A percentile compares a stretch with the other conserved stretches of the same genome.
Conservation (phyloP, 2,888 invertebrate species). For the Taenaris catops region DNA sequence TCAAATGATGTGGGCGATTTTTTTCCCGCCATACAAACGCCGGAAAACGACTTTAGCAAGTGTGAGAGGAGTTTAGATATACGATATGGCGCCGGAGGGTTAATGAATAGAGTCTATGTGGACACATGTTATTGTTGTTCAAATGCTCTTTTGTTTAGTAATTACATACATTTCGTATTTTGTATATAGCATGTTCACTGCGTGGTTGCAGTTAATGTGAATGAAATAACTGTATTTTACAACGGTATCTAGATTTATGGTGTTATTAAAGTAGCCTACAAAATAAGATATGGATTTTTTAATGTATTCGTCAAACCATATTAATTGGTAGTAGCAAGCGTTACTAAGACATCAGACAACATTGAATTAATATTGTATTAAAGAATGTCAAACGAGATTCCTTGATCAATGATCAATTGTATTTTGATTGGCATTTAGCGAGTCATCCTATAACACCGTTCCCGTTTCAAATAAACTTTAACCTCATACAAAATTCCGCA, state of each 20-base stretch:
- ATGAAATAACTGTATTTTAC: constrained; percentile 6
- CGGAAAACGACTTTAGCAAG: neutral
- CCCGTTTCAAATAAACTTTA: constrained; percentile 11
- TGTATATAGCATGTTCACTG: constrained; percentile 4
- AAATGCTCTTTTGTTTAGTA: constrained; percentile 54
- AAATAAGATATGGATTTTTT: too few species aligned
- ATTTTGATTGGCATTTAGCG: too few species aligned
- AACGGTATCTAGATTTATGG: constrained; percentile 1
- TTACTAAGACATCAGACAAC: too few species aligned
- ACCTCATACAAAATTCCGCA: constrained; percentile 12
- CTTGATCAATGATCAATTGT: too few species aligned
- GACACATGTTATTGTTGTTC: constrained; percentile 61
- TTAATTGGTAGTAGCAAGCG: too few species aligned
- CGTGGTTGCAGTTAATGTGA: constrained; percentile 3
- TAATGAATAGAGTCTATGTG: constrained; percentile 69
- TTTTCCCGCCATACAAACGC: neutral
- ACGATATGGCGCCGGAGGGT: constrained; percentile 54
- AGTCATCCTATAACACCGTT: too few species aligned
- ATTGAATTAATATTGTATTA: too few species aligned
- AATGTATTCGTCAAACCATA: too few species aligned
- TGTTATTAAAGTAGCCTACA: too few species aligned
- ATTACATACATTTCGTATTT: constrained; percentile 39
- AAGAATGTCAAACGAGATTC: too few species aligned
- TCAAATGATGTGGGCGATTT: too few species aligned
- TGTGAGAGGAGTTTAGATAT: constrained; percentile 45